Base-by-base conservation (phyloP, 2,888 invertebrate genomes). In the Diabrotica balteata region DNA sequence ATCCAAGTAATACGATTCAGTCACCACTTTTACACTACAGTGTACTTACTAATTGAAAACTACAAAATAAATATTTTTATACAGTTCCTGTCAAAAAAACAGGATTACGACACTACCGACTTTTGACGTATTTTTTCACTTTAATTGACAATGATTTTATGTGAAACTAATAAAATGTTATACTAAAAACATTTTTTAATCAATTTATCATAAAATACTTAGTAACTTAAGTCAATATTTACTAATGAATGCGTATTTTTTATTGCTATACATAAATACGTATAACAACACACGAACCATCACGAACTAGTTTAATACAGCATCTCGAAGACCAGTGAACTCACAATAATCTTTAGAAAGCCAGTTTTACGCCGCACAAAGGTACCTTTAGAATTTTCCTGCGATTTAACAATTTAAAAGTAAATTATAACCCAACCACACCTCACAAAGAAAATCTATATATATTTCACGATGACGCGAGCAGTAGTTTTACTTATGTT, bases 281-380 rank as follows among this genome's bases (percentile, higher is more conserved):
- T 55, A 67, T 59, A 57, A 66, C 68, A 66, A 65, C 70, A 66
- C 73, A 63, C 67, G 69, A 67, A 61, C 66, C 61, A 60, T 66
- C 69, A 66, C 67, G 68, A 69, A 73, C 72, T 73, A 71, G 72
- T 72, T 73, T 69, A 69, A 72, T 72, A 71, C 73, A 73, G 73
- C 73, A 72, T 73, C 73, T 73, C 72, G 66, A 72, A 73, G 73
- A 73, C 73, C 73, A 73, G 72, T 73, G 73, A 73, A 73, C 73
- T 73, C 73, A 73, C 73, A 73, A 72, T 73, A 72, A 73, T 73
- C 73, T 73, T 73, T 73, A 72, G 60, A 62, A 68, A 65, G 72
- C 68, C 73, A 49, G 69, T 57, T 72, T 73, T 53, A 73, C 72
- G 63, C 69, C 51, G 57, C 57, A 59, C 44, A 66, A 71, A 70